Percentiles rank a stretch among this genome's conserved stretches.
Conservation (phyloP, 2,113 vertebrate species). For the Halichoeres trimaculatus region DNA sequence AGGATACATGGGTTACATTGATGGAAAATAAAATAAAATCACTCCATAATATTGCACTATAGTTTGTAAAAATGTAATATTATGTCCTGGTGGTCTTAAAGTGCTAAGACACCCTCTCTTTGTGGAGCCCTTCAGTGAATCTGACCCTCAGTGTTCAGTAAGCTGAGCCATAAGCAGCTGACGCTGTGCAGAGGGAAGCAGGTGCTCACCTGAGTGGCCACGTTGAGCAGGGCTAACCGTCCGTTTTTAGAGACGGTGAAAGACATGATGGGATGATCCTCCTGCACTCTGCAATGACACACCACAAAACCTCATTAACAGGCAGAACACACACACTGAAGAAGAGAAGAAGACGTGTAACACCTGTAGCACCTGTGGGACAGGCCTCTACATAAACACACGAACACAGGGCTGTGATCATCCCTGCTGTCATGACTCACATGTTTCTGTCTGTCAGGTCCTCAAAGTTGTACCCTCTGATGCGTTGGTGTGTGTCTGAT, state of each 20-base stretch:
- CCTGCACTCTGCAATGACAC: slow-evolving; percentile 90
- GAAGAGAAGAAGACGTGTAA: too few relatives aligned
- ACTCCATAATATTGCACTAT: too few relatives aligned
- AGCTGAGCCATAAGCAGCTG: too few relatives aligned
- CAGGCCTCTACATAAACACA: neutral
- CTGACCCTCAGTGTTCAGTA: too few relatives aligned
- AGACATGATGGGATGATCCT: slow-evolving; percentile 99
- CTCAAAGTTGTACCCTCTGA: slow-evolving; percentile 99
- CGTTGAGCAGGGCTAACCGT: slow-evolving; percentile 99
- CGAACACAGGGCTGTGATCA: neutral
- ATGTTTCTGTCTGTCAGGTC: slow-evolving; percentile 99
- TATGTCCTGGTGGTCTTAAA: too few relatives aligned
- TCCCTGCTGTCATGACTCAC: slow-evolving; percentile 73
- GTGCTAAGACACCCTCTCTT: too few relatives aligned
- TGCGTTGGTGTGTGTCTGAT: slow-evolving; percentile 98
- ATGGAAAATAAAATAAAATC: too few relatives aligned
- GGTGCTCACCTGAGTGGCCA: slow-evolving; percentile 98
- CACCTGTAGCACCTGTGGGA: neutral
- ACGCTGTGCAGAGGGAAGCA: neutral
- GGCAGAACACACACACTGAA: neutral
- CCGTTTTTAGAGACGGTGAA: slow-evolving; percentile 99
- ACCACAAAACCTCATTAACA: neutral
- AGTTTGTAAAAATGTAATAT: too few relatives aligned
- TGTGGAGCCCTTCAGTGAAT: too few relatives aligned
- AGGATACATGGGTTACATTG: too few relatives aligned